These are phyloP conservation scores for Phataginus tetradactyla DNA, from an alignment of 2,797 vertebrate genomes.

Conservation along the genomic window DNA sequence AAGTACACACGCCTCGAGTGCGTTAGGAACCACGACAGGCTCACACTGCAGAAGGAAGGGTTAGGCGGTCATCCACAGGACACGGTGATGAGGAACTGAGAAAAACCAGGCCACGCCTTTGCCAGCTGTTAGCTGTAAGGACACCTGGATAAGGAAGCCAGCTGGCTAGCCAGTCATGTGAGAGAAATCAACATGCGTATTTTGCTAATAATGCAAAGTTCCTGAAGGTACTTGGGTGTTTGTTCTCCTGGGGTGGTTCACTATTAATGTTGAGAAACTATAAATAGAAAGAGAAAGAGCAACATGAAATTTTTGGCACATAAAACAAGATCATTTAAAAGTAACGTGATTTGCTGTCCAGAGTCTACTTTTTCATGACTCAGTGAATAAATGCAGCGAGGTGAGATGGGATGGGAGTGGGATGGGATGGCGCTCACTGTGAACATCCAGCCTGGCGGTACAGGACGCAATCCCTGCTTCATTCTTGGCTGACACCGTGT, in stretches of 20 bases:
- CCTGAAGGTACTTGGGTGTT: slow-evolving; percentile 84
- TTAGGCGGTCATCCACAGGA: slow-evolving; percentile 79
- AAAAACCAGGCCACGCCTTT: slow-evolving; percentile 71
- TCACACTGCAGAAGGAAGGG: neutral
- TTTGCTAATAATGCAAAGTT: slow-evolving; percentile 79
- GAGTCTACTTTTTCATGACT: neutral
- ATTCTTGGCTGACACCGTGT: slow-evolving; percentile 98
- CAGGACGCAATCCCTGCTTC: slow-evolving; percentile 98
- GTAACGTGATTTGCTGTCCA: neutral
- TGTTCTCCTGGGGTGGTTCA: slow-evolving; percentile 84
- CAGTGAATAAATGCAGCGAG: accelerated
- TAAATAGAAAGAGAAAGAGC: slow-evolving; percentile 85
- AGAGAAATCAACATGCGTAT: slow-evolving; percentile 78
- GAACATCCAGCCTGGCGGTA: slow-evolving; percentile 95
- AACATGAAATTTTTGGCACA: slow-evolving; percentile 71
- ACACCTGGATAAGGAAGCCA: slow-evolving; percentile 60
- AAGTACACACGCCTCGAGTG: slow-evolving; percentile 46
- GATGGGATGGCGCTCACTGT: slow-evolving; percentile 88
- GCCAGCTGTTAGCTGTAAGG: slow-evolving; percentile 69
- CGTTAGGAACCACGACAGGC: neutral
- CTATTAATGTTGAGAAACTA: slow-evolving; percentile 87
- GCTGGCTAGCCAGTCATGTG: slow-evolving; percentile 37
- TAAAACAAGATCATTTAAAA: neutral
- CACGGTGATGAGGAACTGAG: slow-evolving; percentile 65
- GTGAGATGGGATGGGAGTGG: neutral